A percentile compares a stretch with the other conserved stretches of the same genome.
These are phyloP conservation scores for Taenaris catops DNA, from an alignment of 2,888 invertebrate genomes.

Conservation along the genomic window DNA sequence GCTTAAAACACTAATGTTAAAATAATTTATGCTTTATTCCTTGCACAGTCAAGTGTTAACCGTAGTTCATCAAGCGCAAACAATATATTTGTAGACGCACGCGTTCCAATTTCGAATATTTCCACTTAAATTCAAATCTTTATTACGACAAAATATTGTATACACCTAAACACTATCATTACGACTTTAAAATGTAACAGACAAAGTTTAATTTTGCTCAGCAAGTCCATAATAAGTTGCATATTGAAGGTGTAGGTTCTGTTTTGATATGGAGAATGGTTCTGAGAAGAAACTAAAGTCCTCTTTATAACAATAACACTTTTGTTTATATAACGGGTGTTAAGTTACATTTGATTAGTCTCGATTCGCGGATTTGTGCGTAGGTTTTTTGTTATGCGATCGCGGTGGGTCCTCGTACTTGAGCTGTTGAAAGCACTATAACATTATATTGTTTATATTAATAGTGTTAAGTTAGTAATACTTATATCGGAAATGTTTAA, in stretches of 20 bases:
- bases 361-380: slow-evolving; percentile 66
- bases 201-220: no score
- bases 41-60: background rate
- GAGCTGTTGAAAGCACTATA: no score
- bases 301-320: slow-evolving; percentile 55
- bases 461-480: no score
- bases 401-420: slow-evolving; percentile 38
- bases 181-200: no score
- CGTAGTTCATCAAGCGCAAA: slow-evolving; percentile 4
- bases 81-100: slow-evolving; percentile 34
- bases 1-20: slow-evolving; percentile 14
- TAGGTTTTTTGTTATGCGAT: slow-evolving; percentile 42
- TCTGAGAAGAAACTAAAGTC: slow-evolving; percentile 54
- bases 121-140: slow-evolving; percentile 57
- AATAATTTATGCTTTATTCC: slow-evolving; percentile 13
- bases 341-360: slow-evolving; percentile 43
- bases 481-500: no score
- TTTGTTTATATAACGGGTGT: slow-evolving; percentile 52
- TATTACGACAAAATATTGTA: slow-evolving; percentile 27
- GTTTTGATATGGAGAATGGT: slow-evolving; percentile 34
- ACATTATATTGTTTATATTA: no score
- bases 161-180: no score
- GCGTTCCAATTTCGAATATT: slow-evolving; percentile 60
- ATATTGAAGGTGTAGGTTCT: slow-evolving; percentile 2
- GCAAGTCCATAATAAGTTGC: no score